These are phyloP conservation scores for Amiota communis DNA, from an alignment of 2,888 invertebrate species.

Conservation along the genomic window DNA sequence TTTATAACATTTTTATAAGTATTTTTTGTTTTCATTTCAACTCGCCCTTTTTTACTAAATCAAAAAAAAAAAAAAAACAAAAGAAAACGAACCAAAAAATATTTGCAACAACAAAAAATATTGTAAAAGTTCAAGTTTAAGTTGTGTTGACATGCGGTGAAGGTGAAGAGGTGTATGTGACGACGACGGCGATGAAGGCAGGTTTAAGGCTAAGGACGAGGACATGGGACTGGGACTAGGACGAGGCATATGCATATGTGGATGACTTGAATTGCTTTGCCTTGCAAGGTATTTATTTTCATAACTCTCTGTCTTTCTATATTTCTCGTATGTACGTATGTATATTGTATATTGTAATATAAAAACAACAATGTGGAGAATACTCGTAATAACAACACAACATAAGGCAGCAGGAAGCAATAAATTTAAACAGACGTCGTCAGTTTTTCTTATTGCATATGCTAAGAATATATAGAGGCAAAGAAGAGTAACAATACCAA, in stretches of 20 bases:
- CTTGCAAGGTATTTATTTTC: conserved; percentile 64
- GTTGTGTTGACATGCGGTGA: conserved; percentile 30
- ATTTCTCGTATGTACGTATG: not conserved
- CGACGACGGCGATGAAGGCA: not conserved
- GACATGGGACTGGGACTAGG: conserved; percentile 6
- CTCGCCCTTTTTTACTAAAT: not conserved
- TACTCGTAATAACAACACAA: conserved; percentile 55
- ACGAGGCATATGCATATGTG: conserved; percentile 30
- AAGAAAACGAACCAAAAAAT: conserved; percentile 35
- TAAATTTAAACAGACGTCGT: conserved; percentile 68
- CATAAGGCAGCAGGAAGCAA: conserved; percentile 61
- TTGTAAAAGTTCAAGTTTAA: conserved; percentile 64
- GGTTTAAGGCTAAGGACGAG: not conserved
- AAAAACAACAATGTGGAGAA: not conserved
- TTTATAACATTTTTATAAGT: conserved; percentile 22
- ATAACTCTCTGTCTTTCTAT: conserved; percentile 50
- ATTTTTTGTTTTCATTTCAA: not conserved
- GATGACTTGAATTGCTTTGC: conserved; percentile 31
- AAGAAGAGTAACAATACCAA: not conserved
- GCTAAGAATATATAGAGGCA: not conserved
- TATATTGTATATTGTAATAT: not conserved
- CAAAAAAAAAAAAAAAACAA: not conserved
- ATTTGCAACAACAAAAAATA: conserved; percentile 54
- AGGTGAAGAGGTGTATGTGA: not conserved
- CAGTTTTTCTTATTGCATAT: conserved; percentile 46